These are phyloP conservation scores for Ooceraea biroi DNA, from an alignment of 1,140 invertebrate species.

Conservation along the genomic window DNA sequence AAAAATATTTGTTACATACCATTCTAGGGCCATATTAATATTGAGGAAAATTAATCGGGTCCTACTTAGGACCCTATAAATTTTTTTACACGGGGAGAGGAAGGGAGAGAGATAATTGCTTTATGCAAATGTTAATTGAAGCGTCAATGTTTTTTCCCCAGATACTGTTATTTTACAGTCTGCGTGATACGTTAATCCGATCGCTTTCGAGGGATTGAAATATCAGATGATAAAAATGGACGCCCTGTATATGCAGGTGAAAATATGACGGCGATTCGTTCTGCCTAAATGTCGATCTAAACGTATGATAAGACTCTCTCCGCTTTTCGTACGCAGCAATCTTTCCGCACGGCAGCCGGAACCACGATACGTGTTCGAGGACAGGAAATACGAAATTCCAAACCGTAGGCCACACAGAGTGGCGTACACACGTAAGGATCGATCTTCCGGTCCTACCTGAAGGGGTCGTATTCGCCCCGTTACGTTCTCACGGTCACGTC, in stretches of 20 bases:
- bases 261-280: neutral
- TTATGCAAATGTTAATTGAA: neutral
- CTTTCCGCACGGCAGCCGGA: constrained; percentile 45
- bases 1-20: no score
- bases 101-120: no score
- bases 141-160: neutral
- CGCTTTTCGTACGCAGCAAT: constrained; percentile 23
- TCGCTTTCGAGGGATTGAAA: neutral
- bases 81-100: no score
- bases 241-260: neutral
- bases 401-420: constrained; percentile 70
- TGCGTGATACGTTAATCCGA: neutral
- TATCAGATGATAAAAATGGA: neutral
- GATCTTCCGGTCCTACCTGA: constrained; percentile 71
- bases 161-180: neutral
- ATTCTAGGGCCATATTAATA: no score
- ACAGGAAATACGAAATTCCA: constrained; percentile 81
- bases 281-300: neutral
- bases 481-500: constrained; percentile 75
- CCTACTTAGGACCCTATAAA: no score
- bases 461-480: constrained; percentile 60
- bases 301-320: neutral
- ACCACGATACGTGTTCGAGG: constrained; percentile 51
- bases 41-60: no score
- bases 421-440: constrained; percentile 66